Base-by-base conservation (phyloP, 1,140 invertebrate species). In the Paracyclopina nana region DNA sequence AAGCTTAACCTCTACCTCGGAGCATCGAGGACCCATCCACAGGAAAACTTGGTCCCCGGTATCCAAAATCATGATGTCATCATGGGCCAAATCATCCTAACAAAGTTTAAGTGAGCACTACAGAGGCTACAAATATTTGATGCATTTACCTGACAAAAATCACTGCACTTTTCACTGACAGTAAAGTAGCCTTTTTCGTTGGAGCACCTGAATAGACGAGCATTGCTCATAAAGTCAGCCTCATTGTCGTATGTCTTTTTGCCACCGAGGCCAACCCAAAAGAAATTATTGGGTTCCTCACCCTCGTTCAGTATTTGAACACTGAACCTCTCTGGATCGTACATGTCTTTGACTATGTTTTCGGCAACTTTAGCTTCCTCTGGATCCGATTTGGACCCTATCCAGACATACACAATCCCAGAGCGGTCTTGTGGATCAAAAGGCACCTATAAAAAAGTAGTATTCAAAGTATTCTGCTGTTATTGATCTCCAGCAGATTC, bases 171-270 rank as follows among this genome's bases (percentile, higher is more conserved):
- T 66, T 99, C 95, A 20, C 91, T 95, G 6, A 98, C 90, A 4
- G 85, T 86, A 61, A 98, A 99, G 65, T 96, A 98, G 20, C 95
- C 95, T 64, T 96, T 96, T 61, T 98, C 94, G 66, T 98, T 99
- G 6, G 92, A 97, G 67, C 95, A 99, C 22, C 94, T 75, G 66
- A 99, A 99, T 6, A 99, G 69, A 54, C 95, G 70, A 2, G 87
- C 90, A 63, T 82, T 84, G 57, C 87, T 76, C 79, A 98, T 94
- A 60, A 82, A 99, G 46, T 82, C 79, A 0, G 87, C 87, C 63
- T 88, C 77, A 44, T 72, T 72, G 20, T 96, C 90, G 63, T 98
- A 95, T 0, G 78, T 75, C 64, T 92, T 95, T 55, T 79, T 79
- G 0, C 88, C 91, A 49, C 86, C 87, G 9, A 99, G 68, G 20